phyloP scores from a whole-genome alignment of 2,797 vertebrate genomes.

The Echiichthys vipera region DNA sequence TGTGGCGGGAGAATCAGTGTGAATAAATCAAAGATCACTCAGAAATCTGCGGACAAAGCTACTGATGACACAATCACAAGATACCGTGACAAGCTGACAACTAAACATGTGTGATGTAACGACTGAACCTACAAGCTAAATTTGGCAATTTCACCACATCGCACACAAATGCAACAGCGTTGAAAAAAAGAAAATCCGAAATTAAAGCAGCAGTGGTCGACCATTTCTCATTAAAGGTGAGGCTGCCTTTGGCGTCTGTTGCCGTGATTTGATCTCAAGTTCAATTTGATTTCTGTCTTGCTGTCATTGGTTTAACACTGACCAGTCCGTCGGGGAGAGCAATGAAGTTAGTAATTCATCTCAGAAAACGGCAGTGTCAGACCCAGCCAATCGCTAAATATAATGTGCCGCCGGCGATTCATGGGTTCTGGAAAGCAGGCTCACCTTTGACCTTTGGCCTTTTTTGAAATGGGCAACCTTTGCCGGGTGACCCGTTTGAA shows the following conservation, averaged over 20 bases:
- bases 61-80: not conserved
- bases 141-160: not conserved
- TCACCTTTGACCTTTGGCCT: conserved; percentile 62
- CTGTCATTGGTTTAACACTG: conserved; percentile 70
- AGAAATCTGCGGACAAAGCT: not conserved
- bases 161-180: conserved; percentile 1
- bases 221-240: conserved; percentile 63
- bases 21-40: not conserved
- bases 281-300: conserved; percentile 76
- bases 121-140: not conserved
- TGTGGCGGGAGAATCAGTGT: not conserved
- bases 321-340: conserved; percentile 59
- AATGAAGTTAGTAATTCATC: conserved; percentile 77
- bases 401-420: conserved; percentile 63
- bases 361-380: conserved; percentile 70
- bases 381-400: conserved; percentile 64
- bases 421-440: conserved; percentile 49
- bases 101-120: not conserved
- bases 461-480: conserved; percentile 58
- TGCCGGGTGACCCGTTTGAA: conserved; percentile 59
- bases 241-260: conserved; percentile 59
- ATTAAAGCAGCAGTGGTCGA: conserved; percentile 27
- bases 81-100: not conserved
- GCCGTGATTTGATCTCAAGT: conserved; percentile 69
- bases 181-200: conserved; percentile 19